phyloP scores from a whole-genome alignment of 2,113 vertebrate species.

The Xiphophorus hellerii region DNA sequence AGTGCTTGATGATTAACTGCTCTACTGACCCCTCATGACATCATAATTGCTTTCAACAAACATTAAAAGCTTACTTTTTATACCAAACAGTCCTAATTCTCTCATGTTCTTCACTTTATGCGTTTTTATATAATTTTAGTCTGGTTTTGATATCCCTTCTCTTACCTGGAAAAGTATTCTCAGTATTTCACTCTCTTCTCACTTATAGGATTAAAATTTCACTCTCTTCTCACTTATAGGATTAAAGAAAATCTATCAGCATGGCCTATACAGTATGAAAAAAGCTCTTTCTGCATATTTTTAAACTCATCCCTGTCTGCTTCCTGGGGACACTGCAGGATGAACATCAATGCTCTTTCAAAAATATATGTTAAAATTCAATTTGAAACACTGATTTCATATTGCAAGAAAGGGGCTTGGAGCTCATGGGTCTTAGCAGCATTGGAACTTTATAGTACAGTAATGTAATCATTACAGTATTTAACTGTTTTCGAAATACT shows the following conservation, averaged over 20 bases:
- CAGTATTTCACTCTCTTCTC: background rate
- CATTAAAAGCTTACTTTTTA: constrained; percentile 27
- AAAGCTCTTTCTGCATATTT: background rate
- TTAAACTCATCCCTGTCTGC: too few relatives aligned
- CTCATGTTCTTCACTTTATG: background rate
- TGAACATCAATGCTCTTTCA: too few relatives aligned
- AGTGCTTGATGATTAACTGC: background rate
- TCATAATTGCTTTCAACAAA: constrained; percentile 15
- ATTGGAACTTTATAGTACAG: too few relatives aligned
- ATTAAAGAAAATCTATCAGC: background rate
- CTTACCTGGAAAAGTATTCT: background rate
- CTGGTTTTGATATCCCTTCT: background rate
- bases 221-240: background rate
- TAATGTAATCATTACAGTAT: too few relatives aligned
- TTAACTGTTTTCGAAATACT: too few relatives aligned
- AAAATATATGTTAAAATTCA: too few relatives aligned
- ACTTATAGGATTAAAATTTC: background rate
- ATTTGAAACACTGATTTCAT: too few relatives aligned
- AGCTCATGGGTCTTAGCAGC: too few relatives aligned
- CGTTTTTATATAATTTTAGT: background rate
- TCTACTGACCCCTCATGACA: background rate
- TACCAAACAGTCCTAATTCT: background rate
- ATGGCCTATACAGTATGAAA: background rate
- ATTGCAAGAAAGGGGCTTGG: too few relatives aligned
- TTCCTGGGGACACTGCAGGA: background rate